phyloP scores from a whole-genome alignment of 2,888 invertebrate genomes.

The Polydrusus pterygomalis region DNA sequence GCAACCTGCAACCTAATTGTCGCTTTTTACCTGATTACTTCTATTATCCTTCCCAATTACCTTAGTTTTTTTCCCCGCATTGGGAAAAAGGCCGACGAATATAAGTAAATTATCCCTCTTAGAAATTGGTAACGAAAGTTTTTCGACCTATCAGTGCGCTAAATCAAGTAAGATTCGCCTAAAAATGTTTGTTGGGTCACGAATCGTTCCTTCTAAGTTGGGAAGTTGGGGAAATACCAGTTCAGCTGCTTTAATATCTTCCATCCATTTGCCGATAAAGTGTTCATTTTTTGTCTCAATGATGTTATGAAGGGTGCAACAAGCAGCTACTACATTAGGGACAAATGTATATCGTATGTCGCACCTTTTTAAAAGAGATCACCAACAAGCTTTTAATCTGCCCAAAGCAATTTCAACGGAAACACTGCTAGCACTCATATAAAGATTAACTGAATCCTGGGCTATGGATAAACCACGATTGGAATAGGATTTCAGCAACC shows the following conservation, averaged over 20 bases:
- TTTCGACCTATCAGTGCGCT: too few relatives aligned
- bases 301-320: constrained; percentile 26
- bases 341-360: constrained; percentile 29
- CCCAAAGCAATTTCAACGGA: constrained; percentile 24
- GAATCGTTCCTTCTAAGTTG: background rate
- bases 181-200: too few relatives aligned
- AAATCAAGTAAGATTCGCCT: too few relatives aligned
- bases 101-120: too few relatives aligned
- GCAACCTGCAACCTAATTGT: too few relatives aligned
- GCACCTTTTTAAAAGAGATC: constrained; percentile 12
- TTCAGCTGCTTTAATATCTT: constrained; percentile 7
- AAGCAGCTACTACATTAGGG: constrained; percentile 27
- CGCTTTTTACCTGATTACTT: too few relatives aligned
- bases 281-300: constrained; percentile 27
- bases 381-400: constrained; percentile 20
- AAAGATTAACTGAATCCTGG: constrained; percentile 24
- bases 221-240: background rate
- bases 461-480: background rate
- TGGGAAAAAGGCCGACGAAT: too few relatives aligned
- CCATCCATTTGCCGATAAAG: constrained; percentile 6
- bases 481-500: constrained; percentile 22
- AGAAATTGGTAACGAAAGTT: too few relatives aligned
- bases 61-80: too few relatives aligned
- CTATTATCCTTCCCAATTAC: too few relatives aligned
- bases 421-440: constrained; percentile 13